Conservation (phyloP, 2,888 invertebrate species). For the Physocephala rufipes region DNA sequence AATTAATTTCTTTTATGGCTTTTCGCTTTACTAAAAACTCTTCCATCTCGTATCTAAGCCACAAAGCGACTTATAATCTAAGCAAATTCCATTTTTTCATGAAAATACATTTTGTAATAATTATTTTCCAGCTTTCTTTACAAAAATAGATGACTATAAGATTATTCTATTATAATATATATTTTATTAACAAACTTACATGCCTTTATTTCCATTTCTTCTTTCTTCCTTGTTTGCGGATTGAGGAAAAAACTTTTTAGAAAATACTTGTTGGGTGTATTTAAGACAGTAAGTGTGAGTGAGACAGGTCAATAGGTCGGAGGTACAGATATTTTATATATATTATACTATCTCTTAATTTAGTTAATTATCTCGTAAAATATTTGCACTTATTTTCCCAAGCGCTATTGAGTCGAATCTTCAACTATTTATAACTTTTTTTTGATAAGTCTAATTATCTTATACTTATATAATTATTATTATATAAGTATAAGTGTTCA, state of each 20-base stretch:
- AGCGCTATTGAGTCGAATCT: neutral
- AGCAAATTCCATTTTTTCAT: neutral
- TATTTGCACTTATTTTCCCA: conserved; percentile 32
- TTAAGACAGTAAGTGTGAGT: conserved; percentile 16
- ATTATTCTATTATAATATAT: no score
- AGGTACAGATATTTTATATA: conserved; percentile 34
- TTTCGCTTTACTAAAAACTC: no score
- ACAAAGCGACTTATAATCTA: neutral
- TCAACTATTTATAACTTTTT: neutral
- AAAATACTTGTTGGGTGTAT: neutral
- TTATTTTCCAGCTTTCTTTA: no score
- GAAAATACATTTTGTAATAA: no score
- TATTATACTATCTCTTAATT: conserved; percentile 6
- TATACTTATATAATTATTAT: no score
- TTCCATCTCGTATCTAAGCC: no score
- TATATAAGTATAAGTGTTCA: no score
- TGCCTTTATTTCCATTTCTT: neutral
- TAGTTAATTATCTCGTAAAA: conserved; percentile 18
- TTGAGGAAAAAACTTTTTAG: neutral
- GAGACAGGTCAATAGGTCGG: conserved; percentile 35
- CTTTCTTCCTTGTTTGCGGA: neutral
- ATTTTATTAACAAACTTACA: neutral
- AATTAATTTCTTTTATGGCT: no score
- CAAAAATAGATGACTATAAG: no score
- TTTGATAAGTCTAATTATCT: neutral